Base-by-base conservation (phyloP, 2,888 invertebrate genomes). In the Portevinia maculata region DNA sequence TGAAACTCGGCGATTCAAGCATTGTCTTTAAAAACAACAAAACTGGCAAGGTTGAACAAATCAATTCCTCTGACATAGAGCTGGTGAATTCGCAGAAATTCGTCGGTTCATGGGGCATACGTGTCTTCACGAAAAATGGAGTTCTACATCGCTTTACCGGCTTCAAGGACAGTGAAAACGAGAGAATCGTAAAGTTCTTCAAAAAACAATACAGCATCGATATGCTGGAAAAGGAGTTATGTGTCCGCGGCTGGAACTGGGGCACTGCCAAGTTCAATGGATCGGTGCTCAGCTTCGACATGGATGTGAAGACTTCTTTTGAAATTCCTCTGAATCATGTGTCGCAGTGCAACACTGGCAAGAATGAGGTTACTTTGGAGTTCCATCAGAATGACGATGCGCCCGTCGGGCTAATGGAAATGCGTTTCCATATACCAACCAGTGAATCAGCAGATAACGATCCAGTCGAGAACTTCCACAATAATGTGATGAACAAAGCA, bases 301-400 rank as follows among this genome's bases (percentile, higher is more conserved):
- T 97, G 44, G 96, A 96, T 2, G 92, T 93, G 30, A 93, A 95
- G 86, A 95, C 96, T 11, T 97, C 97, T 0, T 99, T 99, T 92
- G 99, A 99, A 91, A 95, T 99, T 85, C 99, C 99, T 0, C 90
- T 99, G 39, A 95, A 95, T 86, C 95, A 99, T 92, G 99, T 99
- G 0, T 98, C 98, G 0, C 98, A 99, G 87, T 98, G 98, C 87
- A 96, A 95, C 6, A 96, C 97, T 0, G 97, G 98, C 39, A 99
- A 99, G 89, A 99, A 99, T 92, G 99, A 99, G 92, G 98, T 99
- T 3, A 98, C 98, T 0, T 92, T 99, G 70, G 99, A 99, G 89
- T 99, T 99, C 89, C 99, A 99, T 92, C 98, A 97, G 94, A 99
- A 99, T 91, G 99, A 99, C 88, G 99, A 99, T 91, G 98, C 98